Evolutionary conservation across 2,888 invertebrate species (phyloP), one percentile per base, ranked within the genome.

Genomic region (Cactoblastis cactorum): DNA sequence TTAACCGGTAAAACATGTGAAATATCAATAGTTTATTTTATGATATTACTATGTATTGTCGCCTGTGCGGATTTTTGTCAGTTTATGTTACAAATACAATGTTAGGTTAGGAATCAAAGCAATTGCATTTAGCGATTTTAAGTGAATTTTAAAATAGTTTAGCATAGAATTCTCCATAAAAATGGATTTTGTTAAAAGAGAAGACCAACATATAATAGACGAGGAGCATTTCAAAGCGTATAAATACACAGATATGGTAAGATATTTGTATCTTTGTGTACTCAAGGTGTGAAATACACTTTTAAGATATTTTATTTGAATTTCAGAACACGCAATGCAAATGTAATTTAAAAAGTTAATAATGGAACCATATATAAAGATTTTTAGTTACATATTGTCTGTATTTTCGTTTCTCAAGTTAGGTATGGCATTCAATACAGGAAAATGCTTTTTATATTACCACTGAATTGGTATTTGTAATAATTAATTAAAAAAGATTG

Each of bases 181-280:
- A 50, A 87, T 88, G 88, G 87, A 88, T 80, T 87, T 79, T 61
- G 87, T 88, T 53, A 88, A 88, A 66, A 71, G 85, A 48, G 87
- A 87, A 69, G 87, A 85, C 17, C 78, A 74, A 45, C 77, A 77
- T 66, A 54, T 75, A 14, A 63, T 83, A 18, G 86, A 84, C 24
- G 85, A 87, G 51, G 87, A 85, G 9, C 77, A 69, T 53, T 86
- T 86, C 54, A 87, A 85, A 56, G 71, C 72, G 2, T 49, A 12
- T 8, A 49, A 49, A 49, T 88, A 85, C 51, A 63, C 84, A 61
- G 86, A 88, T 51, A 84, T 73, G 53, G 88, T 88, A 58, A 86
- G 86, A 79, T 28, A 8, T 37, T 41, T 35, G 34, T 35, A 14
- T 11, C 8, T 14, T 12, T 34, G 12, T 34, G 14, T 1, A 15